Evolutionary conservation across 2,113 vertebrate genomes (phyloP).

Genomic region (Stictonetta naevosa): DNA sequence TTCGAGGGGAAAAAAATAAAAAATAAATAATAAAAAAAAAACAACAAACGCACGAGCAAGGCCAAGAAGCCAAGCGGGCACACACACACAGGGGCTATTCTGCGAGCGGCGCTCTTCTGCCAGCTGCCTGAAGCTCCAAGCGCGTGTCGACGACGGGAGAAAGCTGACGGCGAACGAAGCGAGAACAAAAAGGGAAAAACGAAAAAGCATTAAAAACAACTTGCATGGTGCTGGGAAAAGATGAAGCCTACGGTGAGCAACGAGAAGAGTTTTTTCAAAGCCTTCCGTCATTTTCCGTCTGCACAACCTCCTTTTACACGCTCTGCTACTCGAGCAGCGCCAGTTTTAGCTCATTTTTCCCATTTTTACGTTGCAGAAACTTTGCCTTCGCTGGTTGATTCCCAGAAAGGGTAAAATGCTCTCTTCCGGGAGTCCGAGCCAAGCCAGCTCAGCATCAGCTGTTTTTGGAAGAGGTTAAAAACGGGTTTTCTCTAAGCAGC

Average conservation of each 20-base stretch:
- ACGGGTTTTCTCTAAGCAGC: background rate
- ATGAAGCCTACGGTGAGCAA: accelerated
- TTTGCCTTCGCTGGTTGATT: background rate
- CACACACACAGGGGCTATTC: background rate
- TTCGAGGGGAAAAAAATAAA: background rate
- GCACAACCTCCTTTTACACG: background rate
- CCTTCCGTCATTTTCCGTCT: background rate
- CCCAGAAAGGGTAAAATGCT: background rate
- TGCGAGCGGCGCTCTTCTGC: accelerated
- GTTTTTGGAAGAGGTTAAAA: background rate
- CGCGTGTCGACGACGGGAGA: accelerated
- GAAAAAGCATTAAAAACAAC: background rate
- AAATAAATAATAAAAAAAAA: background rate
- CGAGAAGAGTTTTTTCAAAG: background rate
- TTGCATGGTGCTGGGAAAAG: background rate
- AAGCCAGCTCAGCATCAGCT: background rate
- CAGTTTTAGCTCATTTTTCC: accelerated
- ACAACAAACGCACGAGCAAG: background rate
- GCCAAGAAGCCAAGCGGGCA: background rate
- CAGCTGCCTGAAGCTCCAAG: background rate
- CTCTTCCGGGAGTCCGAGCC: background rate
- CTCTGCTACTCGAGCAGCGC: background rate
- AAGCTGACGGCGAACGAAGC: background rate
- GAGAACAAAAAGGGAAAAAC: background rate
- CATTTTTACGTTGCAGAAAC: background rate